Base-by-base conservation (phyloP, 2,888 invertebrate species). In the Entomobrya multifasciata region DNA sequence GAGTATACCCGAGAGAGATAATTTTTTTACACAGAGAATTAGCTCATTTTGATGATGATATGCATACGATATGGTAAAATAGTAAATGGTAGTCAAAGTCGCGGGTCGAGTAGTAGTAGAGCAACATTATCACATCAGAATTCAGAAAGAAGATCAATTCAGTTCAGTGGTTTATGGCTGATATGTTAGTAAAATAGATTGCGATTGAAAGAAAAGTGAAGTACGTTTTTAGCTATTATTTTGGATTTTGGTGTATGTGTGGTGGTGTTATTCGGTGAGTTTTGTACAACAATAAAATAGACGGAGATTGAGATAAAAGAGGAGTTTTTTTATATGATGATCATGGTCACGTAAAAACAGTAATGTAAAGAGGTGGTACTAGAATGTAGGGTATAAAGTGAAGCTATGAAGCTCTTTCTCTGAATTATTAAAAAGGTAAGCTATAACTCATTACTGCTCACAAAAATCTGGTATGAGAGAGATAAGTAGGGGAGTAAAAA, bases 351-450 rank as follows among this genome's bases (percentile, higher is more conserved):
- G 67, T 20, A 67, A 67, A 36, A 67, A 41, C n/a, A n/a, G n/a
- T n/a, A n/a, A n/a, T n/a, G 67, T 67, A 41, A 67, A 67, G 67
- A 20, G 41, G 41, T 67, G 67, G n/a, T n/a, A n/a, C n/a, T n/a
- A n/a, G n/a, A n/a, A n/a, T n/a, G n/a, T n/a, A n/a, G n/a, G n/a
- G n/a, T n/a, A n/a, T n/a, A n/a, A n/a, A n/a, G n/a, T n/a, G n/a
- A n/a, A n/a, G n/a, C n/a, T n/a, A n/a, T n/a, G n/a, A n/a, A n/a
- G n/a, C n/a, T n/a, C n/a, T n/a, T n/a, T n/a, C n/a, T n/a, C n/a
- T n/a, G n/a, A 67, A 67, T 67, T 67, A 67, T 67, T 67, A 67
- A 67, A 41, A 52, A 41, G 67, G 67, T 67, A 67, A 67, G 67
- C 41, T 20, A 41, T 62, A 49, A n/a, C n/a, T 55, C 62, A 30